Percentiles rank a stretch among this genome's conserved stretches.
Evolutionary conservation across 2,888 invertebrate species (phyloP).

Genomic region (Drosophila mercatorum): DNA sequence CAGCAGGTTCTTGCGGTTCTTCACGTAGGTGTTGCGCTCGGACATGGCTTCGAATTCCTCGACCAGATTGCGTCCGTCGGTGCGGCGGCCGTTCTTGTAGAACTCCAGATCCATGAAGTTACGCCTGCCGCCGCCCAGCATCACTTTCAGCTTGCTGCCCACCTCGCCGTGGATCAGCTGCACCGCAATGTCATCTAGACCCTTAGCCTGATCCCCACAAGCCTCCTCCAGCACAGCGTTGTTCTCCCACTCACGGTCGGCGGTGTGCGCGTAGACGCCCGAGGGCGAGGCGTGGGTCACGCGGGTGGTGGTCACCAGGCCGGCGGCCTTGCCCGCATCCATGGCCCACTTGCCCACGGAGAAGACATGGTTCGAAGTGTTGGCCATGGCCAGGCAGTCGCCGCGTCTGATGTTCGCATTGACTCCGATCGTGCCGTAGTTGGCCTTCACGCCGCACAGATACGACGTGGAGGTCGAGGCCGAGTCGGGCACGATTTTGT

Average conservation of each 20-base stretch:
- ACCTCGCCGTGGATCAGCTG: conserved; percentile 89
- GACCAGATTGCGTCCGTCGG: conserved; percentile 88
- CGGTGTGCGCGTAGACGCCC: conserved; percentile 87
- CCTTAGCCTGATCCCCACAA: conserved; percentile 83
- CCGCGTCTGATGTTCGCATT: conserved; percentile 87
- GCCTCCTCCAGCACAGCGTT: conserved; percentile 86
- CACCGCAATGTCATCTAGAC: conserved; percentile 89
- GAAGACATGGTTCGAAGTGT: conserved; percentile 87
- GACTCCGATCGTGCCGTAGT: conserved; percentile 91
- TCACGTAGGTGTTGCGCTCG: conserved; percentile 85
- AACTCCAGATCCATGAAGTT: conserved; percentile 87
- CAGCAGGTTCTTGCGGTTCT: conserved; percentile 85
- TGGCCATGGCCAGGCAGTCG: conserved; percentile 87
- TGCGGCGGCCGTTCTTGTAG: conserved; percentile 86
- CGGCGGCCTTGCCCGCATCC: conserved; percentile 87
- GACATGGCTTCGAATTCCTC: conserved; percentile 87
- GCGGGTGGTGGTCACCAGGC: conserved; percentile 90
- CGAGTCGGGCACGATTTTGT: conserved; percentile 92
- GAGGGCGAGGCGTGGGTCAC: conserved; percentile 92
- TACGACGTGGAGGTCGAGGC: conserved; percentile 93
- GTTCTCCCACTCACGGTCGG: conserved; percentile 90
- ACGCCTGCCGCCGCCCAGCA: conserved; percentile 90
- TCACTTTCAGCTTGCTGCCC: conserved; percentile 89
- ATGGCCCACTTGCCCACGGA: conserved; percentile 90
- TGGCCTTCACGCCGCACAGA: conserved; percentile 91